Base-by-base conservation (phyloP, 2,888 invertebrate genomes). In the Drosophila falleni region DNA sequence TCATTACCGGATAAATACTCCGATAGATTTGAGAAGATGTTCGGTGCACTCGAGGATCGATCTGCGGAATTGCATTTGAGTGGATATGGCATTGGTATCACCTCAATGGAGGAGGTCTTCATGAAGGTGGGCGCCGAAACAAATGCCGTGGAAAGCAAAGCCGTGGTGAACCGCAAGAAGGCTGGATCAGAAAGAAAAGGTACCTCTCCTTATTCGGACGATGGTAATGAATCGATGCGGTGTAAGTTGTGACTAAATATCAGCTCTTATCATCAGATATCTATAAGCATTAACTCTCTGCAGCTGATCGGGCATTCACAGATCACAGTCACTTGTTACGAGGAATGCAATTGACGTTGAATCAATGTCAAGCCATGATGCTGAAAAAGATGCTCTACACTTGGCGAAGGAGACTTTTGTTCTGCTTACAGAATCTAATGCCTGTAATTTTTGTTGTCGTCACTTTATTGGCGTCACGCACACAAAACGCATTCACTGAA, bases 91-190 rank as follows among this genome's bases (percentile, higher is more conserved):
- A 95, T 97, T 19, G 95, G 96, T 8, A 95, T 97, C 13, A 97
- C 97, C 2, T 97, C 97, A 0, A 94, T 98, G 93, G 97, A 98
- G 93, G 98, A 98, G 93, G 97, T 98, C 0, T 97, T 97, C 89
- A 95, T 97, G 94, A 95, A 95, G 47, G 93, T 94, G 13, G 95
- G 95, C 10, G 93, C 94, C 1, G 95, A 95, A 61, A 83, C 79
- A 31, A 54, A 68, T 13, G 71, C 55, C n/a, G 61, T 79, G 4
- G 23, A 23, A 29, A 29, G 29, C 29, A 6, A 29, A 6, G 6
- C 29, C 29, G 6, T 6, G 56, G 80, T 73, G 15, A 74, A 74
- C 4, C 67, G 71, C 0, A 78, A 80, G 39, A 70, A 79, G 13
- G 42, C 68, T 71, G 31, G 79, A 2, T 16, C 65, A 35, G 77